Base-by-base conservation (phyloP, 2,888 invertebrate species). In the Scaptomyza polygonia region DNA sequence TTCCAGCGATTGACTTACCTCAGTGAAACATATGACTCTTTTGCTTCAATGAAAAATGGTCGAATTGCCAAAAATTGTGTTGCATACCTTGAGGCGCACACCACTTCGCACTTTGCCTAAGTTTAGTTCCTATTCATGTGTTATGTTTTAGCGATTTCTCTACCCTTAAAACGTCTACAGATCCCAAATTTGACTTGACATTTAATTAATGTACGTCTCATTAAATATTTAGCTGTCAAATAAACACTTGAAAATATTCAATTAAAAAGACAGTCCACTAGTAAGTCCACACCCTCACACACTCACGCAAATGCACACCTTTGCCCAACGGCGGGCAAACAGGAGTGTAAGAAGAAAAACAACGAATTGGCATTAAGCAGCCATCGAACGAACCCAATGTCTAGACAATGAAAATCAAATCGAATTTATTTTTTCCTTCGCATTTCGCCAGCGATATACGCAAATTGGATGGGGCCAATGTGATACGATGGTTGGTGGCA, bases 371-470 rank as follows among this genome's bases (percentile, higher is more conserved):
- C 82, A 83, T 86, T 83, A 86, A 83, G 83, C 65, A 14, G 5
- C 14, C 66, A 66, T 66, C 58, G 74, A 74, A 73, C 51, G 74
- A 84, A 82, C 72, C 74, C 72, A 82, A 77, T 62, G 87, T 87
- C 87, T 87, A 88, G 88, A 88, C 87, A 87, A 86, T 79, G 79
- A 72, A 82, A 82, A 86, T 88, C 81, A 80, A 87, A 85, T 86
- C 87, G 83, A 84, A 84, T 79, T 84, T 84, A 56, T 72, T 72
- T 66, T 75, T 72, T 80, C 44, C 11, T 63, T 67, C 34, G 59
- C 64, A 66, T 57, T 62, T 55, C 47, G 45, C 66, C 29, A 56
- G 71, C 67, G 76, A 68, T 77, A 61, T 74, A 73, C 58, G 78
- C 76, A 86, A 86, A 86, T 86, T 78, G 78, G 67, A 72, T 71